Evolutionary conservation across 2,113 vertebrate genomes (phyloP).

Genomic region (Menura novaehollandiae): DNA sequence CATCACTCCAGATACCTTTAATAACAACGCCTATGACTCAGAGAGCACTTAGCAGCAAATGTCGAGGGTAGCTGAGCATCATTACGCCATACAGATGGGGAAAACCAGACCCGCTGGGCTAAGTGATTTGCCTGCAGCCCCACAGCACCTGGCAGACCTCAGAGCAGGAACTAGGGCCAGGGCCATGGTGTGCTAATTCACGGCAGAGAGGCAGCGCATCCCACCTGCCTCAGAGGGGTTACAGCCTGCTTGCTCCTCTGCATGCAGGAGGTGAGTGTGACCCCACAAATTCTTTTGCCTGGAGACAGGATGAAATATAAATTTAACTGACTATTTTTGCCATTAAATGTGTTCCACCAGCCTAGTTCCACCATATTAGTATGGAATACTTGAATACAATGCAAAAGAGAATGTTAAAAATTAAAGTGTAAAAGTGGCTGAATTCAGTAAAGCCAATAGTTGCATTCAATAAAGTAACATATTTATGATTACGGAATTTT

Average conservation of each 20-base stretch:
- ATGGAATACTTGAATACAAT: not conserved
- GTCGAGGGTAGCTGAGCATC: slow-evolving; percentile 9
- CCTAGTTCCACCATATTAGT: not conserved
- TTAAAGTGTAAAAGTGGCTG: not conserved
- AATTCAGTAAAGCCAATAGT: slow-evolving; percentile 35
- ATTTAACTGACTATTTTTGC: not conserved
- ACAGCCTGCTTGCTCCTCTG: not conserved
- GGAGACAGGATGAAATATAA: not conserved
- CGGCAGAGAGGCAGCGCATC: not conserved
- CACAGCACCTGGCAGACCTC: slow-evolving; percentile 29
- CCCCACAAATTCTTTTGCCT: not conserved
- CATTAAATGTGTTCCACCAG: not conserved
- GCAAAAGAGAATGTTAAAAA: not conserved
- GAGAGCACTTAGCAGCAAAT: not conserved
- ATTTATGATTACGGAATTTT: slow-evolving; percentile 53
- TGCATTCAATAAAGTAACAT: slow-evolving; percentile 23
- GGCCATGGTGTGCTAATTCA: not conserved
- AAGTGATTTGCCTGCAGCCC: slow-evolving; percentile 43
- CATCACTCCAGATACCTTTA: not conserved
- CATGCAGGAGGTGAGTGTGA: not conserved
- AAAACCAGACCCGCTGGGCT: slow-evolving; percentile 18
- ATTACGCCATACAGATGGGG: slow-evolving; percentile 33
- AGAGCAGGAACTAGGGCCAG: slow-evolving; percentile 6
- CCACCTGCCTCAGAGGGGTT: not conserved
- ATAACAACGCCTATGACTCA: not conserved